These are phyloP conservation scores for Cyprinodon brontotheroides DNA, from an alignment of 2,113 vertebrate species.

Conservation along the genomic window DNA sequence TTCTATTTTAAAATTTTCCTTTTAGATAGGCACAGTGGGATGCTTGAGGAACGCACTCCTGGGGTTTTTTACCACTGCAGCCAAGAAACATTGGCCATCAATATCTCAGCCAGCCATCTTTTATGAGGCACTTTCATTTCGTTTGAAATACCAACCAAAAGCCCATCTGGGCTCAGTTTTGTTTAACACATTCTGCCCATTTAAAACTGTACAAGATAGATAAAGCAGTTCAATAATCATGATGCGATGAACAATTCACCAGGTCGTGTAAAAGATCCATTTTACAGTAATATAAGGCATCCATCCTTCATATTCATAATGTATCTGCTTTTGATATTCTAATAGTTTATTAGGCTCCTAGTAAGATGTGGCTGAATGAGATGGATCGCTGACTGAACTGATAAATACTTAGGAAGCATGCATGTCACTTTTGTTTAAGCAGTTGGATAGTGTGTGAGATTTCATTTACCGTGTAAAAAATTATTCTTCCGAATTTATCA, in stretches of 20 bases:
- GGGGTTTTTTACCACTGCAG: slow-evolving; percentile 32
- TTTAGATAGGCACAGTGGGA: slow-evolving; percentile 31
- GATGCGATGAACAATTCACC: slow-evolving; percentile 1
- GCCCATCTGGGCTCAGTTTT: slow-evolving; percentile 13
- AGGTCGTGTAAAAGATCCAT: not conserved
- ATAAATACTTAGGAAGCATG: slow-evolving; percentile 56
- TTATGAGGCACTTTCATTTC: slow-evolving; percentile 50
- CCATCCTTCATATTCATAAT: slow-evolving; percentile 24
- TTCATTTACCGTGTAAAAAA: slow-evolving; percentile 67
- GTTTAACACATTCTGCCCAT: slow-evolving; percentile 3
- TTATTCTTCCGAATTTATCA: slow-evolving; percentile 61
- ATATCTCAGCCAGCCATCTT: slow-evolving; percentile 30
- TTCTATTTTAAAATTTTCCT: slow-evolving; percentile 14
- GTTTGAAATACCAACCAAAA: slow-evolving; percentile 48
- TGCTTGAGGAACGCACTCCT: slow-evolving; percentile 18
- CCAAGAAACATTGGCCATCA: slow-evolving; percentile 15
- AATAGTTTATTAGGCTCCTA: slow-evolving; percentile 55
- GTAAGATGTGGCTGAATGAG: slow-evolving; percentile 67
- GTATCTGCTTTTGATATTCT: slow-evolving; percentile 36
- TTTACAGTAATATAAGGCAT: slow-evolving; percentile 21
- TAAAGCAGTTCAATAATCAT: slow-evolving; percentile 35
- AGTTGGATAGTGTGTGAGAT: slow-evolving; percentile 68
- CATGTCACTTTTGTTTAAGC: slow-evolving; percentile 69
- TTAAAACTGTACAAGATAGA: slow-evolving; percentile 34
- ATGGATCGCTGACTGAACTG: slow-evolving; percentile 32